phyloP scores from a whole-genome alignment of 92 coral and sea anemone genomes.

The Galaxea fascicularis region DNA sequence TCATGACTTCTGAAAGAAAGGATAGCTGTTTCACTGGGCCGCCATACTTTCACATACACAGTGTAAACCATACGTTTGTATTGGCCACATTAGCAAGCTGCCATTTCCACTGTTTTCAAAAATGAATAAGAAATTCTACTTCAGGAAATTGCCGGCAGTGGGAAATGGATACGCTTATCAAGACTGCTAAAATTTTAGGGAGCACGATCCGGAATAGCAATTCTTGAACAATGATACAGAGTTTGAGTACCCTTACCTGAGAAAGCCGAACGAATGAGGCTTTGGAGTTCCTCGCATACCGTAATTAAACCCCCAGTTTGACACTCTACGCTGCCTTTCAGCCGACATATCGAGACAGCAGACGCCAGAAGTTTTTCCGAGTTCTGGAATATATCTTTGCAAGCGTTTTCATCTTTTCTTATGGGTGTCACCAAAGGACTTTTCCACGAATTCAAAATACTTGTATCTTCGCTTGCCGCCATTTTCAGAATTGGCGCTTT shows the following conservation, averaged over 20 bases:
- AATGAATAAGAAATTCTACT: no score
- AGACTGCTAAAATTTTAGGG: no score
- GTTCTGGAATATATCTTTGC: constrained; percentile 83
- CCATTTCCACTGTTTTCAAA: no score
- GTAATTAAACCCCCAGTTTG: constrained; percentile 97
- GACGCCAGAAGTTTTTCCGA: constrained; percentile 96
- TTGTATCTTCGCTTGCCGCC: constrained; percentile 78
- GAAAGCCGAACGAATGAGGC: constrained; percentile 87
- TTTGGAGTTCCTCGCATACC: constrained; percentile 94
- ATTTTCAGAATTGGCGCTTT: constrained; percentile 56
- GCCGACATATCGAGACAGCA: constrained; percentile 97
- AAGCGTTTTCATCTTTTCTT: constrained; percentile 70
- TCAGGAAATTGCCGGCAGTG: no score
- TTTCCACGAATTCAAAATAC: constrained; percentile 58
- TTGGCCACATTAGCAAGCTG: no score
- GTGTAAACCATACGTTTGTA: no score
- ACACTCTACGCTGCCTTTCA: constrained; percentile 95
- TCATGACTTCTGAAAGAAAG: no score
- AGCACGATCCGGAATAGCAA: no score
- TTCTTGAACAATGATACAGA: no score
- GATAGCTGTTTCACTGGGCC: no score
- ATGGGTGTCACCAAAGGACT: constrained; percentile 87
- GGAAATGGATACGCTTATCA: no score
- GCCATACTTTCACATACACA: no score
- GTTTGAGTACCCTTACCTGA: constrained; percentile 66